Conservation (phyloP, 2,888 invertebrate species). For the Hetaerina titia region DNA sequence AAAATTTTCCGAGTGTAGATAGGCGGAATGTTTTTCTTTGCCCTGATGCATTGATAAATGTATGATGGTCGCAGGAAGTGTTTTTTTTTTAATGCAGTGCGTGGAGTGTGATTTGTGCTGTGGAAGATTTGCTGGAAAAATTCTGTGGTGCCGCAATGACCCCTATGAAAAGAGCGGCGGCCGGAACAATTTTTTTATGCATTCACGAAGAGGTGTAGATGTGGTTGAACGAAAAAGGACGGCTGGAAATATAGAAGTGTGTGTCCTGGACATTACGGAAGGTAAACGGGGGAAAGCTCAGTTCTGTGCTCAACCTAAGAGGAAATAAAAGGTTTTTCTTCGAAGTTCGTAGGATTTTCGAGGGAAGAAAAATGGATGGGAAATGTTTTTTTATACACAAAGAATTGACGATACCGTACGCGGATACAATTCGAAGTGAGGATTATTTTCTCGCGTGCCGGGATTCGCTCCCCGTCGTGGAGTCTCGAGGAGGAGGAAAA, state of each 20-base stretch:
- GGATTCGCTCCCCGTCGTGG: neutral
- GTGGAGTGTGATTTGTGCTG: conserved; percentile 21
- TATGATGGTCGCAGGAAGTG: neutral
- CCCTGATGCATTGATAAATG: neutral
- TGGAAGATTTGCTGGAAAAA: conserved; percentile 28
- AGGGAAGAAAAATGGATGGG: neutral
- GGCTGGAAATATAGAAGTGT: neutral
- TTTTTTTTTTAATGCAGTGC: neutral
- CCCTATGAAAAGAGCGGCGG: conserved; percentile 5
- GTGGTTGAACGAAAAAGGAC: conserved; percentile 7
- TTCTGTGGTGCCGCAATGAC: conserved; percentile 44
- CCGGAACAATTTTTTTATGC: neutral
- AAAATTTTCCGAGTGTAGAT: conserved; percentile 14
- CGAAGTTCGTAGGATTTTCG: neutral
- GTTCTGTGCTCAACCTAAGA: conserved; percentile 56
- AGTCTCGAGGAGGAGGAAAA: neutral
- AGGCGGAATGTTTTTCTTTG: neutral
- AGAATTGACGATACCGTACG: neutral
- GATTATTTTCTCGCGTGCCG: conserved; percentile 16
- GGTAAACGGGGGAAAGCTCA: conserved; percentile 45
- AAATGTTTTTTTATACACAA: neutral
- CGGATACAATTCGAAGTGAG: neutral
- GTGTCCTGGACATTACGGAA: neutral
- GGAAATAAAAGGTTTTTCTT: conserved; percentile 17
- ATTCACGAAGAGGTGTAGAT: neutral